Evolutionary conservation across 2,888 invertebrate genomes (phyloP).

Genomic region (Cantharis nigra): DNA sequence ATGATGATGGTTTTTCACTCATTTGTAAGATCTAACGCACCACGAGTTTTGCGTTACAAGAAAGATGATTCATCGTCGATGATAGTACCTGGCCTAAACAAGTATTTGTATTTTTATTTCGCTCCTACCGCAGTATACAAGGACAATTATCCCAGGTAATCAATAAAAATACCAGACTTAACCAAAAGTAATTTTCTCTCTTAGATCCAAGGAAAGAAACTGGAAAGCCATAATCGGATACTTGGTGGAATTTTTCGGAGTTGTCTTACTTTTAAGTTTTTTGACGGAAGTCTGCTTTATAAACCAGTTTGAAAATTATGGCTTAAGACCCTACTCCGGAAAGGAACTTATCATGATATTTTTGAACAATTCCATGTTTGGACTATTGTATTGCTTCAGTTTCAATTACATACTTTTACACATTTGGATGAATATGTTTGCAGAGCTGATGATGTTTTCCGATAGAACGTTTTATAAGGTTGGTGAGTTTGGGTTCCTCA

Average conservation of each 20-base stretch:
- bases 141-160: conserved; percentile 81
- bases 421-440: conserved; percentile 88
- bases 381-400: conserved; percentile 60
- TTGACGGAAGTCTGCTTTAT: conserved; percentile 76
- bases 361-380: conserved; percentile 76
- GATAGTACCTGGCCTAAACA: conserved; percentile 64
- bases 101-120: conserved; percentile 84
- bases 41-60: conserved; percentile 62
- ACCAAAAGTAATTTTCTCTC: background rate
- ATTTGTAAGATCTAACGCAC: conserved; percentile 73
- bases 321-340: conserved; percentile 54
- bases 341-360: conserved; percentile 63
- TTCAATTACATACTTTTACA: conserved; percentile 85
- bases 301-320: conserved; percentile 61
- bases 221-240: conserved; percentile 76
- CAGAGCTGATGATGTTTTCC: conserved; percentile 85
- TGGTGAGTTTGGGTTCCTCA: conserved; percentile 10
- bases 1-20: conserved; percentile 88
- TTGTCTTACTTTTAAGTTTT: conserved; percentile 80
- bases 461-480: conserved; percentile 83
- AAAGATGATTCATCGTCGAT: conserved; percentile 47
- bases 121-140: conserved; percentile 87
- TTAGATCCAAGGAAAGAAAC: conserved; percentile 71
- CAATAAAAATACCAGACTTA: background rate
- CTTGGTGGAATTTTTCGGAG: conserved; percentile 74